Evolutionary conservation across 2,113 vertebrate species (phyloP).

Genomic region (Phylloscopus whistleri): DNA sequence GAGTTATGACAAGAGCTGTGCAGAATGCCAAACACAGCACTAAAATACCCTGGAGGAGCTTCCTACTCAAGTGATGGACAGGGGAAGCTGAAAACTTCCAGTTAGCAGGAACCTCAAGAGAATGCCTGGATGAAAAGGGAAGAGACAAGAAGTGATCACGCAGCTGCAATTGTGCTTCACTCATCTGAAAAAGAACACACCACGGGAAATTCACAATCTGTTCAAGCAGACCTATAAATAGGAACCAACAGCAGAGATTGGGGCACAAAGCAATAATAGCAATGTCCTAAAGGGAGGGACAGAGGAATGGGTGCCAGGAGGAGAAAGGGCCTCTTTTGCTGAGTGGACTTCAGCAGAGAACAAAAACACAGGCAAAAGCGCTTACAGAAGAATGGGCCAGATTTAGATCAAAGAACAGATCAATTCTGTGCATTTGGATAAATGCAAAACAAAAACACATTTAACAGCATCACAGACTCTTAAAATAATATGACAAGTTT

Average conservation of each 20-base stretch:
- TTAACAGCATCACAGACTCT: background rate
- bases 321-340: background rate
- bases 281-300: background rate
- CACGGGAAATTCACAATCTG: background rate
- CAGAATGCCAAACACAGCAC: background rate
- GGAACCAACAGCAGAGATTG: background rate
- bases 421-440: background rate
- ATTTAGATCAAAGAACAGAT: constrained; percentile 13
- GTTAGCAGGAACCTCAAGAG: background rate
- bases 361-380: background rate
- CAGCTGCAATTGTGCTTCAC: background rate
- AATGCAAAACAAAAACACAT: background rate
- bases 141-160: accelerated
- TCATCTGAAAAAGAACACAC: background rate
- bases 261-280: background rate
- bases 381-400: background rate
- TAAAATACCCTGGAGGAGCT: background rate
- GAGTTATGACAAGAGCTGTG: background rate
- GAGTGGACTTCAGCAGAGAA: background rate
- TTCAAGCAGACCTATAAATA: background rate
- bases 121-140: background rate
- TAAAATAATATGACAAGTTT: background rate
- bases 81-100: background rate
- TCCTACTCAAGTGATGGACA: background rate
- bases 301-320: background rate